A percentile compares a stretch with the other conserved stretches of the same genome.
Conservation (phyloP, 2,888 invertebrate genomes). For the Lithophane leautieri region DNA sequence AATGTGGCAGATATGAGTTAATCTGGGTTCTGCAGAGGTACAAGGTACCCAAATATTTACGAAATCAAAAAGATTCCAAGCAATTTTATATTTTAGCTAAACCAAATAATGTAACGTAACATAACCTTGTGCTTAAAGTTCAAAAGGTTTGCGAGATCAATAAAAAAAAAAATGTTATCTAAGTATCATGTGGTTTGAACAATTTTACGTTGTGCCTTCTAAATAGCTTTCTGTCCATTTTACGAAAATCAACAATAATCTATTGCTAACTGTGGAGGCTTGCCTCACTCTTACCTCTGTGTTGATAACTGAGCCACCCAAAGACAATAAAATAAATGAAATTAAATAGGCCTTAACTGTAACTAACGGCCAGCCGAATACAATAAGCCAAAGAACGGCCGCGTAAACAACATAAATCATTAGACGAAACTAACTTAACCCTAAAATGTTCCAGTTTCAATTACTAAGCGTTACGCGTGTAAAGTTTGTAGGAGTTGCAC, state of each 20-base stretch:
- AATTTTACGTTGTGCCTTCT: background rate
- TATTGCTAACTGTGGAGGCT: no score
- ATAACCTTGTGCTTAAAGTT: background rate
- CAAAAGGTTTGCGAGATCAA: no score
- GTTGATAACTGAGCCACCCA: no score
- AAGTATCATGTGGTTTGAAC: no score
- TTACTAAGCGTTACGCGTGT: constrained; percentile 58
- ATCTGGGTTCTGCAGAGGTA: background rate
- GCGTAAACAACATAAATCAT: constrained; percentile 57
- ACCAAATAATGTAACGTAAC: no score
- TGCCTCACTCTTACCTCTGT: no score
- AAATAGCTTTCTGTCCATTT: background rate
- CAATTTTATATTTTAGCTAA: background rate
- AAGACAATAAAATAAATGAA: no score
- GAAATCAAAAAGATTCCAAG: background rate
- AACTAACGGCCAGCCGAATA: constrained; percentile 6
- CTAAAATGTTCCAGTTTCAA: constrained; percentile 64
- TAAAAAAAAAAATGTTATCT: no score
- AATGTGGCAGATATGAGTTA: no score
- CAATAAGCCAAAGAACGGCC: constrained; percentile 24
- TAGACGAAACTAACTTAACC: constrained; percentile 57
- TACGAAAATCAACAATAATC: no score
- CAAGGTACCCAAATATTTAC: background rate
- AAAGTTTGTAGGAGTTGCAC: constrained; percentile 71
- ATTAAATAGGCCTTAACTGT: background rate